Conservation (phyloP, 2,113 vertebrate species). For the Megaleporinus macrocephalus region DNA sequence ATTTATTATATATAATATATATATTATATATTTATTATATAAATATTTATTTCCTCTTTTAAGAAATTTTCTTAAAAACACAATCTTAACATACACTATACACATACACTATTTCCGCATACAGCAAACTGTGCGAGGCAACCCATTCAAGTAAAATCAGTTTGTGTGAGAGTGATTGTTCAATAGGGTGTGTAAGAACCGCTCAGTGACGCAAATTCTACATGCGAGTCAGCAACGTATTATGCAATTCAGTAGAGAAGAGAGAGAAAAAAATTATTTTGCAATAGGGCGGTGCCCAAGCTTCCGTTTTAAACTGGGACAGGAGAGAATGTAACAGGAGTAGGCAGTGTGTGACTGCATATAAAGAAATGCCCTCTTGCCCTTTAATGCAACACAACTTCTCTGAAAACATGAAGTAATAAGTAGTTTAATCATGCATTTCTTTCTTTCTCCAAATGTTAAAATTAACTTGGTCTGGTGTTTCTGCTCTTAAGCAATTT, state of each 20-base stretch:
- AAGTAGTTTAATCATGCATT: neutral
- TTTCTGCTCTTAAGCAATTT: neutral
- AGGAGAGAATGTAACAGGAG: conserved; percentile 19
- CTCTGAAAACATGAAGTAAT: neutral
- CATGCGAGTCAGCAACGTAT: conserved; percentile 18
- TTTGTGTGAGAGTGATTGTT: conserved; percentile 38
- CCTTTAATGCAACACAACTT: neutral
- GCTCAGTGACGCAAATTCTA: conserved; percentile 44
- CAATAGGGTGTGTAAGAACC: conserved; percentile 32
- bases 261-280: conserved; percentile 14
- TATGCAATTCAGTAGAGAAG: conserved; percentile 37
- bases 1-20: no score
- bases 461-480: neutral
- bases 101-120: neutral
- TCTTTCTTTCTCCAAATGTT: neutral
- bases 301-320: conserved; percentile 38
- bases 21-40: no score
- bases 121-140: neutral
- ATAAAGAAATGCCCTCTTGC: neutral
- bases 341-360: neutral
- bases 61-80: no score
- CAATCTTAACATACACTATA: no score
- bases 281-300: conserved; percentile 35
- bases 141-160: conserved; percentile 4
- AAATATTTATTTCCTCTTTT: no score